Evolutionary conservation across 30 jellyfish, hydroid and myxozoan genomes (phyloP), one percentile per base, ranked within the genome.

Genomic region (Hydractinia echinata): DNA sequence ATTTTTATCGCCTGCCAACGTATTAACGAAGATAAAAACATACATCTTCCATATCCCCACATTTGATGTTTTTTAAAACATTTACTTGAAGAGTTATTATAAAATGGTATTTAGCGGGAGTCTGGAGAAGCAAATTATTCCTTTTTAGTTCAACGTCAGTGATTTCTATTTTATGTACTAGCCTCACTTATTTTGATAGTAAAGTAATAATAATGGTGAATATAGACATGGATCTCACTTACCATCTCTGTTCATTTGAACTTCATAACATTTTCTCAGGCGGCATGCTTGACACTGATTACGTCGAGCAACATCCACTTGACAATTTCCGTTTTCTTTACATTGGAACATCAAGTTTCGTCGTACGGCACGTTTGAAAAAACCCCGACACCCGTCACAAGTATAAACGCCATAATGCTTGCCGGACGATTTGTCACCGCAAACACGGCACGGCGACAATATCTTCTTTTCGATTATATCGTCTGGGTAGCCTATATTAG

Each of bases 371-470:
- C 99, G 80, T 67, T 94, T 94, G 94, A 94, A 94, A 53, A 94
- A 94, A 55, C 99, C 99, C 16, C 99, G 89, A 84, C 99, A 94
- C 19, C 99, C 99, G 81, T 94, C 99, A 70, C 99, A 94, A 8
- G 99, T 88, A 67, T 84, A 88, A 15, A 94, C 99, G 44, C 97
- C 97, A 70, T 94, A 94, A 85, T 94, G 99, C 54, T 86, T 94
- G 44, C 99, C 99, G 8, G 99, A 94, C 5, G 99, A 88, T 77
- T 91, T 83, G 81, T 94, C 99, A 4, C 99, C 99, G 69, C 99
- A 94, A n/a, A 94, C 99, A 61, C 86, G 84, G 86, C 99, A 94
- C 11, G 89, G 94, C 7, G 55, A 30, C 6, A 77, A 48, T 15
- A 44, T 58, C 76, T 77, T 77, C 76, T 77, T 77, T 51, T 77